A percentile compares a stretch with the other conserved stretches of the same genome.
Conservation (phyloP, 2,797 vertebrate genomes). For the Zenarchopterus dispar region DNA sequence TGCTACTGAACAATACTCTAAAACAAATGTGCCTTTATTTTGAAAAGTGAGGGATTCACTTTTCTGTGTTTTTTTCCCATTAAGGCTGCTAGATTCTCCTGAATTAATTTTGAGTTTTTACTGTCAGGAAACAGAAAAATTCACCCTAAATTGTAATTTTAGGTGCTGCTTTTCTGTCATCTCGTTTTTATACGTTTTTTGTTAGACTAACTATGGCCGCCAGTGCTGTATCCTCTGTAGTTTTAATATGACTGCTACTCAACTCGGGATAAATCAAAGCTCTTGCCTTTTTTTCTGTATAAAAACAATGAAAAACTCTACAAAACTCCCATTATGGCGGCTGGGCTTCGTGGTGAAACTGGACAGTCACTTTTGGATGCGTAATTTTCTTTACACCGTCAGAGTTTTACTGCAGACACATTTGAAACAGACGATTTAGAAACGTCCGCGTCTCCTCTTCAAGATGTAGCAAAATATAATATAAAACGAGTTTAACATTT, state of each 20-base stretch:
- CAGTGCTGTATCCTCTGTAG: not conserved
- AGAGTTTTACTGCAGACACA: no score
- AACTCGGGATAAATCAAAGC: slow-evolving; percentile 9
- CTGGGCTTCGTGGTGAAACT: not conserved
- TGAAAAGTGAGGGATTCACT: slow-evolving; percentile 19
- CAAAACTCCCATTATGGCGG: slow-evolving; percentile 51
- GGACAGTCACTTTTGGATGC: no score
- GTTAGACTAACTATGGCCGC: no score
- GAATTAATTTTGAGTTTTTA: slow-evolving; percentile 6
- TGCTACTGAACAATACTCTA: no score
- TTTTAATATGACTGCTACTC: not conserved
- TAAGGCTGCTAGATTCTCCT: not conserved
- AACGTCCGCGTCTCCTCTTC: no score
- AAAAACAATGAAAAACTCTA: slow-evolving; percentile 17
- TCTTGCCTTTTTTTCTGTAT: slow-evolving; percentile 27
- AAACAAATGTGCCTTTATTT: slow-evolving; percentile 38
- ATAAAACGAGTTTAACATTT: no score
- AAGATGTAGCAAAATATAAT: not conserved
- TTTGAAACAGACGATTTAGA: no score
- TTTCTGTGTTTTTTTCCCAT: not conserved
- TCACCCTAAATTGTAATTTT: slow-evolving; percentile 16
- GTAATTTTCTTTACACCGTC: no score
- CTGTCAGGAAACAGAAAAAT: slow-evolving; percentile 24
- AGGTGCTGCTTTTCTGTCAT: not conserved
- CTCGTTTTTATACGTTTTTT: not conserved